Evolutionary conservation across 2,888 invertebrate genomes (phyloP), one percentile per base, ranked within the genome.

Genomic region (Stenolophus ochropezus): DNA sequence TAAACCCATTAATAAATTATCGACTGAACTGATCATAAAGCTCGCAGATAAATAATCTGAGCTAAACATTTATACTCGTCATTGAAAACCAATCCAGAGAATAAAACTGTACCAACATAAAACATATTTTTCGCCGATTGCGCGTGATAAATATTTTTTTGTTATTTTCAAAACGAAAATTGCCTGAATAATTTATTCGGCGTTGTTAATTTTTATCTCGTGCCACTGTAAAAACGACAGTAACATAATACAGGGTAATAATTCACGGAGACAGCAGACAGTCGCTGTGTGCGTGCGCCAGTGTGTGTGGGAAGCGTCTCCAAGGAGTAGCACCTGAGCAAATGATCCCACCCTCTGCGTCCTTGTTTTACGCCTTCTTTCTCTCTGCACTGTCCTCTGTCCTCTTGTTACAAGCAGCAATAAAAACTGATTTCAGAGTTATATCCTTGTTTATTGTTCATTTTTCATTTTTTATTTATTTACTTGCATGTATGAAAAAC

Each of bases 111-210:
- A 69, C 65, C 65, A 69, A 69, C 65, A 69, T 69, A 69, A 69
- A 69, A n/a, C 65, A 33, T 69, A 69, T 69, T 69, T 69, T 69
- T 69, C 65, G 65, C 65, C 65, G 33, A 33, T 69, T 20, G 18
- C 65, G 65, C 58, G 58, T 73, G 80, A 80, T 80, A 80, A 71
- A 80, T 73, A 58, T 80, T 51, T 73, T 80, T 73, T 80, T 80
- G 80, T 80, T 80, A 73, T 80, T 80, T 80, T 80, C 42, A 71
- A 80, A 80, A 80, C 73, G 80, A 80, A 80, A 80, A 80, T 80
- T 71, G 73, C 56, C 47, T 73, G 80, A 80, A 80, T 80, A 80
- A 80, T 73, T 80, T 73, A 80, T 80, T 73, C 80, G 56, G 25
- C 47, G 80, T 58, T 73, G 80, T 80, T 80, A 80, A 80, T 80